These are phyloP conservation scores for Lichenostomus cassidix DNA, from an alignment of 2,113 vertebrate species.

Conservation along the genomic window DNA sequence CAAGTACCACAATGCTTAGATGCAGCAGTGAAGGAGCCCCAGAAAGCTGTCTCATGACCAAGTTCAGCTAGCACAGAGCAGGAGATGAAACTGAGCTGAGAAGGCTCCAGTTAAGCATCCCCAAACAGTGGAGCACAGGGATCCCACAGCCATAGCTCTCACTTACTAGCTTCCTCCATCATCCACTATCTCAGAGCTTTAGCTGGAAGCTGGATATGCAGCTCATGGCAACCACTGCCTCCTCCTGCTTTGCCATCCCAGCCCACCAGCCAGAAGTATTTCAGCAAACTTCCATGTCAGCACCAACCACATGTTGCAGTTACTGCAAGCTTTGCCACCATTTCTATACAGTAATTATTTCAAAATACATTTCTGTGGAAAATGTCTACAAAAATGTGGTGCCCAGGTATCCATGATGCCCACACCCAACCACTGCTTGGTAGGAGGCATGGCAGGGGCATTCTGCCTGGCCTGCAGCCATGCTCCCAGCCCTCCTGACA, in stretches of 20 bases:
- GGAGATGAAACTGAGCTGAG: background rate
- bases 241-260: background rate
- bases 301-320: background rate
- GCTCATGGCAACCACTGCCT: background rate
- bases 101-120: background rate
- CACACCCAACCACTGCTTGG: background rate
- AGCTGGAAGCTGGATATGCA: background rate
- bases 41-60: background rate
- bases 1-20: background rate
- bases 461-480: background rate
- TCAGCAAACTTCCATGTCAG: background rate
- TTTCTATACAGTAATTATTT: background rate
- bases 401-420: background rate
- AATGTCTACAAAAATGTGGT: background rate
- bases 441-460: background rate
- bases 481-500: fast-evolving
- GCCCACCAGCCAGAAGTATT: background rate
- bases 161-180: background rate
- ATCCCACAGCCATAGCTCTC: background rate
- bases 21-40: background rate
- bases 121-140: background rate
- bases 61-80: background rate
- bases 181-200: background rate
- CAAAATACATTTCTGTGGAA: background rate
- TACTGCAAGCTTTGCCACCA: background rate